Base-by-base conservation (phyloP, 2,113 vertebrate species). In the Chamaea fasciata region DNA sequence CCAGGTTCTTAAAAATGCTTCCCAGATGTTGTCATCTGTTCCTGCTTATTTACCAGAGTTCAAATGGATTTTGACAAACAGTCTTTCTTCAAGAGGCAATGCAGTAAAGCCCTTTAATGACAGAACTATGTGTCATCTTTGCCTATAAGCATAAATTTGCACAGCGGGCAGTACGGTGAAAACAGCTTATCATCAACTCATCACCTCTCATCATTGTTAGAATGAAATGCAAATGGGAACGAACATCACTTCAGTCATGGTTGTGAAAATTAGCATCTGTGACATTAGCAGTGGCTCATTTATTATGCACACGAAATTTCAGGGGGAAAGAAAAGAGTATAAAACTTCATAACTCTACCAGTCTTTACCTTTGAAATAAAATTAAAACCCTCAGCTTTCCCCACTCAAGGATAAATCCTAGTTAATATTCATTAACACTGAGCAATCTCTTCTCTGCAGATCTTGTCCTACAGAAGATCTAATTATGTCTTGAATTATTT, bases 91-190 rank as follows among this genome's bases (percentile, higher is more conserved):
- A 95, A 95, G 96, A 97, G 82, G 75, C 93, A 87, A 79, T 44
- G 67, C 75, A 95, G 89, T 82, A 94, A 96, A 95, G 88, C 95
- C 95, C 94, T 96, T 97, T 97, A 97, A 97, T 97, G 97, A 97
- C 96, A 97, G 96, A 97, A 96, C 92, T 97, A 89, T 89, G 96
- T 98, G 97, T 97, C 96, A 97, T 97, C 96, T 94, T 95, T 97
- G 96, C 96, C 97, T 96, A 96, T 93, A 88, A 97, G 97, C 97
- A 97, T 97, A 98, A 98, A 98, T 97, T 97, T 96, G 94, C 97
- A 97, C 96, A 97, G 97, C 91, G 92, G 97, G 96, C 97, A 97
- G 92, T 95, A 63, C 21, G 4, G 96, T 97, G 97, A 94, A 98
- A 97, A 94, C 96, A 98, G 96, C 94, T 98, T 97, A 96, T 98